Evolutionary conservation across 2,797 vertebrate genomes (phyloP).

Genomic region (Protonibea diacanthus): DNA sequence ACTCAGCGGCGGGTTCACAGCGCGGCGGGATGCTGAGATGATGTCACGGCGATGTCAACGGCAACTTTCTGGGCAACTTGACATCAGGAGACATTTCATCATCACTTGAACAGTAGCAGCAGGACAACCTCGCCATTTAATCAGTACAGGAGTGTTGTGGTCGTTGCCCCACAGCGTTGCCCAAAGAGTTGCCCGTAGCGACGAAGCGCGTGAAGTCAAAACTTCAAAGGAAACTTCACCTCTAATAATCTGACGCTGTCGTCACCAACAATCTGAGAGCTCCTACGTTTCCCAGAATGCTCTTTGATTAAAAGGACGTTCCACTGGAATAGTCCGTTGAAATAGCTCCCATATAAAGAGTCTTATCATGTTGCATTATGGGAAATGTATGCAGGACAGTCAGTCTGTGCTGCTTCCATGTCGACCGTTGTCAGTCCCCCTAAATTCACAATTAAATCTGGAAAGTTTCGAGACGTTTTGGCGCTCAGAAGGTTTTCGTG

Average conservation of each 20-base stretch:
- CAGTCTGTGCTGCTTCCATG: too few species aligned
- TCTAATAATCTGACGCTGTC: not conserved
- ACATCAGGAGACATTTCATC: conserved; percentile 23
- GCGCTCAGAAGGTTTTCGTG: conserved; percentile 5
- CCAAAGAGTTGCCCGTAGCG: not conserved
- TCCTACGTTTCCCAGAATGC: conserved; percentile 46
- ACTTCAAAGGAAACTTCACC: conserved; percentile 35
- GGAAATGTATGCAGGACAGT: conserved; percentile 37
- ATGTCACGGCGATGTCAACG: conserved; percentile 3
- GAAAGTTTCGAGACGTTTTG: too few species aligned
- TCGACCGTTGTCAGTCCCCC: too few species aligned
- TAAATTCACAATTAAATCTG: too few species aligned
- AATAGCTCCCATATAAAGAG: not conserved
- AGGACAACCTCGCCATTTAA: conserved; percentile 12
- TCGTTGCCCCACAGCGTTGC: not conserved
- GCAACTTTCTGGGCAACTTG: conserved; percentile 17
- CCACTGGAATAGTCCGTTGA: not conserved
- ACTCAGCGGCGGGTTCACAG: conserved; percentile 78
- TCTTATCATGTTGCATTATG: conserved; percentile 22
- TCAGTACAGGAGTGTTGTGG: conserved; percentile 5
- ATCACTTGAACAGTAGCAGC: conserved; percentile 43
- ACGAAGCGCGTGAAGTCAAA: not conserved
- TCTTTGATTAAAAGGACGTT: conserved; percentile 9
- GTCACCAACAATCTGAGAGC: not conserved
- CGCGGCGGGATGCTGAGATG: conserved; percentile 23